Evolutionary conservation across 2,797 vertebrate genomes (phyloP), one percentile per base, ranked within the genome.

Genomic region (Xyrichtys novacula): DNA sequence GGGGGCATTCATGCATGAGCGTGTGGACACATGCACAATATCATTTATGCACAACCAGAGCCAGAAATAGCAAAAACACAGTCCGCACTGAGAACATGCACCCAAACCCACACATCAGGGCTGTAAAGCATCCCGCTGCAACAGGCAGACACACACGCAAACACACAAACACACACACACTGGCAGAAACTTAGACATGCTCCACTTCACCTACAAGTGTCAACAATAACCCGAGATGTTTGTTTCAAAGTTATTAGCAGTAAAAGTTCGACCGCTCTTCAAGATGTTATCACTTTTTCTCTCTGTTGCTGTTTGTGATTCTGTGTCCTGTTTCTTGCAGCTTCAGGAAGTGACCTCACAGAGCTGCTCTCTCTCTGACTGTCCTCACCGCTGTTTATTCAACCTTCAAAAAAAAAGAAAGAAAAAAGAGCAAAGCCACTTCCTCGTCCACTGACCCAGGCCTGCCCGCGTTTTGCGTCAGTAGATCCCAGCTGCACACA

Each of bases 361-460:
- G 46, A 10, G 56, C 46, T 11, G 4, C 49, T 79, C 36, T 87
- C 76, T 64, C 65, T 83, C 65, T 67, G 74, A 80, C 81, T 83
- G 77, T 84, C 78, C 70, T 81, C 62, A 58, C 71, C 48, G 49
- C 42, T 75, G 80, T 89, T 93, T 85, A 88, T 82, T 81, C 84
- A 90, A 87, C 65, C 72, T 69, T 71, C 44, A 62, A 60, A 69
- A n/a, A n/a, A n/a, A n/a, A n/a, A n/a, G n/a, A n/a, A n/a, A n/a
- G n/a, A n/a, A n/a, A n/a, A 68, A 12, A 25, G 36, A 76, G 65
- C 71, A 61, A 83, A 86, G 68, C 83, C 87, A 91, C 89, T 92
- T 92, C 91, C 89, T 90, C 85, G 76, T 90, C 74, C 67, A 70
- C 65, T 71, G 73, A 80, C 78, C 84, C 56, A 20, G 64, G 74